Evolutionary conservation across 1,140 invertebrate species (phyloP).

Genomic region (Camponotus pennsylvanicus): DNA sequence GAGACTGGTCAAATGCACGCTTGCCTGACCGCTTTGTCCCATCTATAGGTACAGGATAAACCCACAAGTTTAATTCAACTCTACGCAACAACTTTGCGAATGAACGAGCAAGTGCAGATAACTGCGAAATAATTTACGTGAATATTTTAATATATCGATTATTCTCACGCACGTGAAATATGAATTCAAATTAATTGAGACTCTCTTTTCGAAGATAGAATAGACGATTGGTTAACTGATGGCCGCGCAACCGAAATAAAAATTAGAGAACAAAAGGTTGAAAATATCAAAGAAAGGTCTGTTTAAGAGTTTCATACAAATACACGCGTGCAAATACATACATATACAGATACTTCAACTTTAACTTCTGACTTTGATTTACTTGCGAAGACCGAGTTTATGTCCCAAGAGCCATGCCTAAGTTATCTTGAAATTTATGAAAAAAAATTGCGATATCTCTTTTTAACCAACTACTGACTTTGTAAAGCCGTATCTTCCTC

Average conservation of each 20-base stretch:
- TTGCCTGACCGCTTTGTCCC: conserved; percentile 24
- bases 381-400: too few relatives aligned
- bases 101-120: conserved; percentile 1
- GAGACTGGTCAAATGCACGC: neutral
- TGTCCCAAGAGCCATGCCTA: too few relatives aligned
- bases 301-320: neutral
- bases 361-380: too few relatives aligned
- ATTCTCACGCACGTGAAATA: neutral
- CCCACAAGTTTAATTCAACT: conserved; percentile 41
- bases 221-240: neutral
- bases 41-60: neutral
- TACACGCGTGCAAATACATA: too few relatives aligned
- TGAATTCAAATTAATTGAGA: conserved; percentile 7
- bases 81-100: neutral
- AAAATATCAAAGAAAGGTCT: neutral
- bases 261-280: neutral
- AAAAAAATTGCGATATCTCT: too few relatives aligned
- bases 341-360: too few relatives aligned
- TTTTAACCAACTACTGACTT: neutral
- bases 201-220: neutral
- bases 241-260: neutral
- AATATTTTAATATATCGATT: conserved; percentile 6
- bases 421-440: too few relatives aligned
- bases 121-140: neutral
- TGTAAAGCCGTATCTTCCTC: neutral